Base-by-base conservation (phyloP, 2,888 invertebrate species). In the Bellardia pandia region DNA sequence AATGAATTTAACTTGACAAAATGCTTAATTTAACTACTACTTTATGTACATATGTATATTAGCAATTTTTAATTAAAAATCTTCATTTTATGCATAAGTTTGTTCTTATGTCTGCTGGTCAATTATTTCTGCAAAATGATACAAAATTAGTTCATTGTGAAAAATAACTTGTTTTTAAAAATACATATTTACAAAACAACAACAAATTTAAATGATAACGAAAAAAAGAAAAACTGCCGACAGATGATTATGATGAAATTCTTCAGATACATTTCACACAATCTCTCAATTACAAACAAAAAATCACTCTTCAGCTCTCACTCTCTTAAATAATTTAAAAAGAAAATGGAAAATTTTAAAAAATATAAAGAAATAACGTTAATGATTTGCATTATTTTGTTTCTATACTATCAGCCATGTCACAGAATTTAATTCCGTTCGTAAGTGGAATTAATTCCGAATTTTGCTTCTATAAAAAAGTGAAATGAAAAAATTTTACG, bases 201-300 rank as follows among this genome's bases (percentile, higher is more conserved):
- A 58, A 42, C 48, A 23, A 76, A 23, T 53, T 51, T 14, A 62
- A 40, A 40, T 64, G 64, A 76, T 62, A 68, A 77, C 40, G 23
- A 58, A 78, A 45, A 69, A 30, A 33, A 33, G 69, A 80, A 48
- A 62, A 48, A 30, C 51, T 72, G 30, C n/a, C 53, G 53, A 62
- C 40, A 40, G 3, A 37, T 62, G 6, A 62, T 53, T 51, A 62
- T 66, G 80, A 72, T 72, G 66, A 80, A 72, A 80, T 80, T 42
- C 42, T 3, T 16, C 8, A 33, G 8, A 80, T n/a, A 13, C 42
- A 45, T 66, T 74, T 72, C 62, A 71, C 51, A 62, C 23, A 30
- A 48, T 14, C 23, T 23, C 23, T 48, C 6, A 66, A 2, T 66
- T 66, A 23, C 45, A 56, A 16, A 56, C 42, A 48, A 37, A 14